phyloP scores from a whole-genome alignment of 2,113 vertebrate genomes.

The Strigops habroptila region DNA sequence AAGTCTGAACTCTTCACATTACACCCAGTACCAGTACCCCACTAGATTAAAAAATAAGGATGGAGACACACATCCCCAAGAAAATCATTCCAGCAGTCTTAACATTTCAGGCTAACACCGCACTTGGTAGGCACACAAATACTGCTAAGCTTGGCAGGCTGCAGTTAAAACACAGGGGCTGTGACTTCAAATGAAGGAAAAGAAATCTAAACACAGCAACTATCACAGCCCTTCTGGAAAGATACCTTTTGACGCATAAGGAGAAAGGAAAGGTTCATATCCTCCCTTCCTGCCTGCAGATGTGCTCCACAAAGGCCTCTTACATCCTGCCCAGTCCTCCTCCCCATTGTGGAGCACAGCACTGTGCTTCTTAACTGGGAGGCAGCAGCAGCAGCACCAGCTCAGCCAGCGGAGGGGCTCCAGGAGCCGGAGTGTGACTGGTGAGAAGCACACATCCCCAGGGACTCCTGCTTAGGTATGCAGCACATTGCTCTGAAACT shows the following conservation, averaged over 20 bases:
- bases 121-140: background rate
- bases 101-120: background rate
- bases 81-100: background rate
- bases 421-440: rapidly evolving
- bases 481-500: background rate
- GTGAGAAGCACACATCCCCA: rapidly evolving
- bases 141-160: background rate
- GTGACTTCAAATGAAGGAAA: background rate
- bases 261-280: constrained; percentile 23
- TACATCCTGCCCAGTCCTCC: background rate
- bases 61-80: background rate
- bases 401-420: background rate
- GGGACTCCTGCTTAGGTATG: background rate
- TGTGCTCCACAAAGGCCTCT: background rate
- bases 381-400: background rate
- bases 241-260: background rate
- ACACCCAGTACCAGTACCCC: background rate
- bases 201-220: background rate
- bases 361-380: background rate
- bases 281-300: background rate
- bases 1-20: background rate
- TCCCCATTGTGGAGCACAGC: background rate
- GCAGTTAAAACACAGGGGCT: background rate
- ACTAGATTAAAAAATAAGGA: background rate
- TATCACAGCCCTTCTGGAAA: background rate